phyloP scores from a whole-genome alignment of 1,140 invertebrate genomes.

The Megalonaias nervosa region DNA sequence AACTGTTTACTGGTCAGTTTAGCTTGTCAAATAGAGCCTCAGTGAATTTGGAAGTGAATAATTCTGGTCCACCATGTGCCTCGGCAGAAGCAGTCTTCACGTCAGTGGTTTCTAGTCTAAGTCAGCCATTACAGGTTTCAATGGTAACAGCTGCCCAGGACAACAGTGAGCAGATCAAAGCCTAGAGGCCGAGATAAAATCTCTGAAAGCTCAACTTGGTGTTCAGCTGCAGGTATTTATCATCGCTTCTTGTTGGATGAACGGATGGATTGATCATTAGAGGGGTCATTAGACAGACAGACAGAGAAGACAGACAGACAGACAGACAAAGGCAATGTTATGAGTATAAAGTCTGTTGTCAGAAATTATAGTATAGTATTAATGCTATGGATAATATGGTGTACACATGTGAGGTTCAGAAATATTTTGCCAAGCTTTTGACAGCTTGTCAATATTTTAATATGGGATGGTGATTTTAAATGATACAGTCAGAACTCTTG shows the following conservation, averaged over 20 bases:
- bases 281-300: not conserved
- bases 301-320: not conserved
- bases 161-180: constrained; percentile 30
- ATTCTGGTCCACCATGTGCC: not conserved
- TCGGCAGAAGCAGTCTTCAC: not conserved
- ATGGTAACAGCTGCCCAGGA: constrained; percentile 1
- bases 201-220: constrained; percentile 47
- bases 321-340: not conserved
- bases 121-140: not conserved
- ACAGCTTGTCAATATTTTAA: no score
- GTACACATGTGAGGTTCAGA: no score
- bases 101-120: constrained; percentile 3
- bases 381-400: no score
- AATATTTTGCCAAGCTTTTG: no score
- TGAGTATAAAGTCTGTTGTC: not conserved
- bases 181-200: constrained; percentile 45
- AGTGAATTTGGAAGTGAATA: constrained; percentile 8
- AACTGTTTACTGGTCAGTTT: not conserved
- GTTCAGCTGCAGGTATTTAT: constrained; percentile 64
- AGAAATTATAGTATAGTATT: not conserved
- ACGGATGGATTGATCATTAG: not conserved
- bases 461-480: no score
- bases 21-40: not conserved
- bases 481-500: no score
- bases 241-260: no score